A percentile compares a stretch with the other conserved stretches of the same genome.
These are phyloP conservation scores for Diglossa cyanea DNA, from an alignment of 2,797 vertebrate genomes.

Conservation along the genomic window DNA sequence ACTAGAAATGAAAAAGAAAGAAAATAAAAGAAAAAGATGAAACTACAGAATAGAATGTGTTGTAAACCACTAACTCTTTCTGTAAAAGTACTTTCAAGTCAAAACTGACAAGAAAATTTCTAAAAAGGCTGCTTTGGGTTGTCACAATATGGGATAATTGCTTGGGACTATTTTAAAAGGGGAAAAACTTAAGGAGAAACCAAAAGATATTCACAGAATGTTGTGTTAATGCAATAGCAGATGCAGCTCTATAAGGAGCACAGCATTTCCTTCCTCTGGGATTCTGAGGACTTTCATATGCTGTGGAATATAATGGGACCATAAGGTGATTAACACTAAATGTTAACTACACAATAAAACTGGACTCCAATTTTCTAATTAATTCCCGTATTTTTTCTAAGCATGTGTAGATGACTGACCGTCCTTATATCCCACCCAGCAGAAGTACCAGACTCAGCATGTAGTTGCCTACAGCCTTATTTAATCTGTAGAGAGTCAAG, in stretches of 20 bases:
- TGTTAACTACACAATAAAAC: background rate
- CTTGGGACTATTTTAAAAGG: background rate
- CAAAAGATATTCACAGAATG: background rate
- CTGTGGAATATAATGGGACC: background rate
- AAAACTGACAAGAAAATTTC: background rate
- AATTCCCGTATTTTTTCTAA: background rate
- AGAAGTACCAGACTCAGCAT: background rate
- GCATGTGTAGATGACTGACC: rapidly evolving
- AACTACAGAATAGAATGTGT: rapidly evolving
- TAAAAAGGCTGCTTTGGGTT: background rate
- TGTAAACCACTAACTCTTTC: background rate
- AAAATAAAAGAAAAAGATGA: rapidly evolving
- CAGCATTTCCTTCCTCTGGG: background rate
- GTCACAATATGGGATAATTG: background rate
- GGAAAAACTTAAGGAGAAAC: background rate
- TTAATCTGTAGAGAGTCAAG: background rate
- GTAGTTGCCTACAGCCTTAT: background rate
- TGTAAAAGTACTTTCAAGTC: background rate
- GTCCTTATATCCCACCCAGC: background rate
- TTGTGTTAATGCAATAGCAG: background rate
- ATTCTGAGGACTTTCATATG: background rate
- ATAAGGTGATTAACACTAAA: background rate
- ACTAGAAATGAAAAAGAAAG: rapidly evolving
- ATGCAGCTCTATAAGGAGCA: background rate
- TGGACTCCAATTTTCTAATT: background rate